Evolutionary conservation across 2,888 invertebrate species (phyloP).

Genomic region (Lithodes maja): DNA sequence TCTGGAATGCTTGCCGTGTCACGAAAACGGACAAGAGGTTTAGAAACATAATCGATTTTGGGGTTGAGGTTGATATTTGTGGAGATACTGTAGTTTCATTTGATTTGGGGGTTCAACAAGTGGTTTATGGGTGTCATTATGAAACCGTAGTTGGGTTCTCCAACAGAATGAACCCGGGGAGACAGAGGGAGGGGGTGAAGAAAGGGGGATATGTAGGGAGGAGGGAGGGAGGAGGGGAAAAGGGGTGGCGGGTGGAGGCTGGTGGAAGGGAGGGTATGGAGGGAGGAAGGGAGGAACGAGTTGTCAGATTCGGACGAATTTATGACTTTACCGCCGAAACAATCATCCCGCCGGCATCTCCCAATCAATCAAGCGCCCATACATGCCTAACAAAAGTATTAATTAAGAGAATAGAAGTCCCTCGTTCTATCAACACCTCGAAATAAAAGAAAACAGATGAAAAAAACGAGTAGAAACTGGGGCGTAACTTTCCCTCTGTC

Average conservation of each 20-base stretch:
- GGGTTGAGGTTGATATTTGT: background rate
- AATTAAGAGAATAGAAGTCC: constrained; percentile 4
- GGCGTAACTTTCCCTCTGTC: constrained; percentile 53
- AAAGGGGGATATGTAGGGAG: background rate
- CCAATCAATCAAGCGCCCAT: background rate
- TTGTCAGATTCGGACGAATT: constrained; percentile 63
- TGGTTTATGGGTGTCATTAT: background rate
- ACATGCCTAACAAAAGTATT: background rate
- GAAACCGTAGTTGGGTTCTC: constrained; percentile 31
- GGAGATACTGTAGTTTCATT: background rate
- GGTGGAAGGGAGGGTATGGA: background rate
- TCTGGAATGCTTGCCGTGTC: background rate
- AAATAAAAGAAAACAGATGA: constrained; percentile 23
- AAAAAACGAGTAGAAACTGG: constrained; percentile 34
- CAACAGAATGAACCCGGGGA: constrained; percentile 45
- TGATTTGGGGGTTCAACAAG: background rate
- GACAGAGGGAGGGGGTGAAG: constrained; percentile 37
- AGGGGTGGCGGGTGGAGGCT: background rate
- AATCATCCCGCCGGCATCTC: background rate
- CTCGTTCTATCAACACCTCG: background rate
- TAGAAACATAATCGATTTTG: background rate
- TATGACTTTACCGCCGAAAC: constrained; percentile 44
- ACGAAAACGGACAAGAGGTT: background rate
- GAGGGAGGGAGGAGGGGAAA: constrained; percentile 7
- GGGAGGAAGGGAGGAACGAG: background rate